Conservation (phyloP, 1,140 invertebrate genomes). For the Arion vulgaris region DNA sequence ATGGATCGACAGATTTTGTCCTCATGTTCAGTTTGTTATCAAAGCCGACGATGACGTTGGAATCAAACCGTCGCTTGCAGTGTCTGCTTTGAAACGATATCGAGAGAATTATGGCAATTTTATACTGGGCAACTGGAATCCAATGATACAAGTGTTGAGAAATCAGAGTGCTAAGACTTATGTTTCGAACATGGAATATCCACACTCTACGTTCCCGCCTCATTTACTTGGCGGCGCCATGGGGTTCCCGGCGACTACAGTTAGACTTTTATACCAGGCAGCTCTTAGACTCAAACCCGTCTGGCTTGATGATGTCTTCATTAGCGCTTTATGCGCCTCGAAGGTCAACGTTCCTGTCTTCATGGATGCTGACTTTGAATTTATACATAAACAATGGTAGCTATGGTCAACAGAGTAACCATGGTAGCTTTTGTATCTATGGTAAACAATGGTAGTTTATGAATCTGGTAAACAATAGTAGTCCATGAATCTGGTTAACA, state of each 20-base stretch:
- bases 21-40: conserved; percentile 74
- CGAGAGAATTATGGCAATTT: conserved; percentile 30
- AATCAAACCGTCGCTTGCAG: conserved; percentile 45
- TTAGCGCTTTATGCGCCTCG: conserved; percentile 2
- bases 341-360: conserved; percentile 5
- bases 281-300: neutral
- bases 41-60: conserved; percentile 73
- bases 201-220: neutral
- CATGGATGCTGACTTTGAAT: conserved; percentile 16
- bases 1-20: conserved; percentile 81
- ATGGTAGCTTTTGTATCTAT: too few species aligned
- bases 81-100: conserved; percentile 20
- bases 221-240: conserved; percentile 17
- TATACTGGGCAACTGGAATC: conserved; percentile 44
- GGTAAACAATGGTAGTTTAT: too few species aligned
- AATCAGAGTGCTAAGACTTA: neutral
- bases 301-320: conserved; percentile 19
- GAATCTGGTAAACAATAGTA: too few species aligned
- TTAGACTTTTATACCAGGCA: neutral
- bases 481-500: too few species aligned
- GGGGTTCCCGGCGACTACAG: conserved; percentile 5
- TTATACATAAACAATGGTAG: conserved; percentile 21
- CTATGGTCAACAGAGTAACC: neutral
- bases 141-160: neutral
- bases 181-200: neutral